Percentiles rank a stretch among this genome's conserved stretches.
Evolutionary conservation across 2,888 invertebrate genomes (phyloP).

Genomic region (Lingula anatina): DNA sequence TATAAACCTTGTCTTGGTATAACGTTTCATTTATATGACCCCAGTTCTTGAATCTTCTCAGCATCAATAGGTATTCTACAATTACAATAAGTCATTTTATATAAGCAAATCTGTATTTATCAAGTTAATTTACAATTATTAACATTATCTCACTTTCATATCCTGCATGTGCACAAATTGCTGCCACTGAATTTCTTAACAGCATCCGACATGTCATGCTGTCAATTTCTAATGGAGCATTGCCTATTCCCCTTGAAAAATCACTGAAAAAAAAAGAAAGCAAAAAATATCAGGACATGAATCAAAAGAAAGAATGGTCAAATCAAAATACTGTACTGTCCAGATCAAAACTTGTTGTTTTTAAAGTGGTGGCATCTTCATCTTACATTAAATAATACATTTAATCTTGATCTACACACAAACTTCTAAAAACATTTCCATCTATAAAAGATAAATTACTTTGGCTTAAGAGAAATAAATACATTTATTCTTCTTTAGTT

Average conservation of each 20-base stretch:
- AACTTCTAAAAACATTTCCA: conserved; percentile 16
- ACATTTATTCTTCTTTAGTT: too few species aligned
- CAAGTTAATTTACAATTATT: too few species aligned
- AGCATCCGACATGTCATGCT: conserved; percentile 30
- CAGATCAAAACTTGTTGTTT: too few species aligned
- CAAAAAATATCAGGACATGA: neutral
- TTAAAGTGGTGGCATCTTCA: too few species aligned
- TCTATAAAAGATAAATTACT: too few species aligned
- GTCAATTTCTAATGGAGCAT: conserved; percentile 39
- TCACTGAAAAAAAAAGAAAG: conserved; percentile 19
- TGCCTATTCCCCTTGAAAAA: conserved; percentile 40
- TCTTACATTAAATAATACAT: too few species aligned
- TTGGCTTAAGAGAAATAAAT: too few species aligned
- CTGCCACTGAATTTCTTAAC: conserved; percentile 45
- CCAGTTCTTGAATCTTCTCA: too few species aligned
- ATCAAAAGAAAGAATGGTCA: conserved; percentile 5
- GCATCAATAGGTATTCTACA: neutral
- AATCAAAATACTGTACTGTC: neutral
- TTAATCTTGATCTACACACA: too few species aligned
- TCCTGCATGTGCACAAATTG: conserved; percentile 46
- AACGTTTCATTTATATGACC: too few species aligned
- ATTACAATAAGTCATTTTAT: neutral
- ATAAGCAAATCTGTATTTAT: neutral
- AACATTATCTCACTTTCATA: conserved; percentile 51
- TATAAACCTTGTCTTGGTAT: too few species aligned